These are phyloP conservation scores for Drosophila prosaltans DNA, from an alignment of 1,140 invertebrate species.

Conservation along the genomic window DNA sequence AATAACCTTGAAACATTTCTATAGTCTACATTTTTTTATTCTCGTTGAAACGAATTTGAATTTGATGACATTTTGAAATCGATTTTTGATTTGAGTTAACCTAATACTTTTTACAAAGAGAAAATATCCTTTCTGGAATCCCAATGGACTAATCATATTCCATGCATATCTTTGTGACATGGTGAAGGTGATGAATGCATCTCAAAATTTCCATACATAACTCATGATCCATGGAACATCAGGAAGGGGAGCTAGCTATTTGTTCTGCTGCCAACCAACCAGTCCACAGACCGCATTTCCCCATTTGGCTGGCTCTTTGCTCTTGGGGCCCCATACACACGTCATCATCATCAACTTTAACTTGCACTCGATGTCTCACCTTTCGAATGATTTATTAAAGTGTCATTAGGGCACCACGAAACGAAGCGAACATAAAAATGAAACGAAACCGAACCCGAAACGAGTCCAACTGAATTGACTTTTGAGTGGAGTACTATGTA, in stretches of 20 bases:
- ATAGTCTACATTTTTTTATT: too few species aligned
- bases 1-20: too few species aligned
- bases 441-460: constrained; percentile 69
- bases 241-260: constrained; percentile 36
- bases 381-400: constrained; percentile 83
- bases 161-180: background rate
- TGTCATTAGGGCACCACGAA: constrained; percentile 81
- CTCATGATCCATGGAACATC: constrained; percentile 52
- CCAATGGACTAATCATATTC: too few species aligned
- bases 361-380: constrained; percentile 83
- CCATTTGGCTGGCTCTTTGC: constrained; percentile 54
- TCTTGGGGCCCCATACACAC: constrained; percentile 22
- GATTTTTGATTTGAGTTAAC: too few species aligned
- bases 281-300: constrained; percentile 63
- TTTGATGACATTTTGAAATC: too few species aligned
- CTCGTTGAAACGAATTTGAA: too few species aligned
- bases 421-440: constrained; percentile 56
- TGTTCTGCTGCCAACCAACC: constrained; percentile 33
- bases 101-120: too few species aligned
- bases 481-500: constrained; percentile 41
- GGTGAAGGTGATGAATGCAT: constrained; percentile 4
- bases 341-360: constrained; percentile 69
- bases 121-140: too few species aligned
- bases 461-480: constrained; percentile 38
- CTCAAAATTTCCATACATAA: constrained; percentile 53